Conservation (phyloP, 1,140 invertebrate species). For the Drosophila chauvacae region DNA sequence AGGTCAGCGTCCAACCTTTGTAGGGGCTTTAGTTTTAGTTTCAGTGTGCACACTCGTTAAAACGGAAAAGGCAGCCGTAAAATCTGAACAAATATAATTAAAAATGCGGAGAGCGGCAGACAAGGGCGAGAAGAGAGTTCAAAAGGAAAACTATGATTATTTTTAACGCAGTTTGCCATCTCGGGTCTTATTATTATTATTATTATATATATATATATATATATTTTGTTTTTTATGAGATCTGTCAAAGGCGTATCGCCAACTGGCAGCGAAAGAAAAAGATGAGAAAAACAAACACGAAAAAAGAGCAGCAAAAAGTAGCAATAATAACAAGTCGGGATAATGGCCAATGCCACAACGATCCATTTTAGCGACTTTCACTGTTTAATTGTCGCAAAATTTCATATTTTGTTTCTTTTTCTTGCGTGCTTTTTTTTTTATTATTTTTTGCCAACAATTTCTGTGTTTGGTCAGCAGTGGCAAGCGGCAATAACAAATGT, state of each 20-base stretch:
- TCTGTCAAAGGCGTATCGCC: conserved; percentile 40
- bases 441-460: conserved; percentile 46
- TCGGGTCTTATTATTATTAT: conserved; percentile 9
- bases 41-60: conserved; percentile 21
- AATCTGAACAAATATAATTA: conserved; percentile 46
- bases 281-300: conserved; percentile 24
- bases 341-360: conserved; percentile 56
- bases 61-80: conserved; percentile 17
- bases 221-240: conserved; percentile 33
- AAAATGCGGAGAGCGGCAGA: conserved; percentile 31
- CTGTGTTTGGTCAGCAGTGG: conserved; percentile 36
- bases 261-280: conserved; percentile 5
- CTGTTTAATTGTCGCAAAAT: conserved; percentile 77
- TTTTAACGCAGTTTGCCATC: conserved; percentile 42
- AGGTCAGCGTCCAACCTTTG: conserved; percentile 55
- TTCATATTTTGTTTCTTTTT: conserved; percentile 25
- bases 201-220: conserved; percentile 2
- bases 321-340: conserved; percentile 45
- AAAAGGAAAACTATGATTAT: conserved; percentile 22
- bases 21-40: conserved; percentile 8
- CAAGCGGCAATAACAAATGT: conserved; percentile 33
- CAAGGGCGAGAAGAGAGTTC: conserved; percentile 8
- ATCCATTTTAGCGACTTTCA: conserved; percentile 72
- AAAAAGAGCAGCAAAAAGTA: conserved; percentile 21
- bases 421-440: conserved; percentile 6